phyloP scores from a whole-genome alignment of 2,888 invertebrate species.

The Blastobasis adustella region DNA sequence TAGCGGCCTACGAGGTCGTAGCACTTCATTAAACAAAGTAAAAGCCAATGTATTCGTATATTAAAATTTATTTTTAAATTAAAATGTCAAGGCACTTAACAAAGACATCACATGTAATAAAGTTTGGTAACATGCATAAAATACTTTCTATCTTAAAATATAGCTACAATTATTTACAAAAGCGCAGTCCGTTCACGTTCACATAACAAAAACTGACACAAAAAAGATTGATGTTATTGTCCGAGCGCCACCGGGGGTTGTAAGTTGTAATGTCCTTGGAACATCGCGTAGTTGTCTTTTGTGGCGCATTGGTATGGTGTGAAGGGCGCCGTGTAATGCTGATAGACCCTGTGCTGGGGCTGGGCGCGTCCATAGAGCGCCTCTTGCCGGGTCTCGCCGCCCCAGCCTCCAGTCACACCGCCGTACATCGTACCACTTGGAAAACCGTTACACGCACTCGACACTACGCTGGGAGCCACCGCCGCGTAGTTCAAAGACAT shows the following conservation, averaged over 20 bases:
- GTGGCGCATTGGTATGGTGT: constrained; percentile 61
- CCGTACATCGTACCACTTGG: background rate
- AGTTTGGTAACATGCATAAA: constrained; percentile 43
- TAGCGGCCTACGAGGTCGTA: no score
- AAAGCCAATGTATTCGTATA: background rate
- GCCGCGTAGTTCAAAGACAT: constrained; percentile 48
- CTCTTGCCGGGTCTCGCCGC: constrained; percentile 54
- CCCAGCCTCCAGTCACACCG: constrained; percentile 41
- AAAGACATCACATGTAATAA: constrained; percentile 32
- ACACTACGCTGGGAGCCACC: constrained; percentile 39
- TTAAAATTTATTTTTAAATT: constrained; percentile 2
- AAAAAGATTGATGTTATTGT: constrained; percentile 31
- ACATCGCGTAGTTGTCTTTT: constrained; percentile 64
- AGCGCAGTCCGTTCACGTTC: background rate
- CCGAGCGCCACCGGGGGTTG: constrained; percentile 65
- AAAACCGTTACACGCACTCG: constrained; percentile 25
- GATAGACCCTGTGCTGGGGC: constrained; percentile 49
- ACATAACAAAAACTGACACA: no score
- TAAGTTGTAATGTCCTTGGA: constrained; percentile 67
- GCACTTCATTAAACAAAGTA: background rate
- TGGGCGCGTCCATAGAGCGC: constrained; percentile 42
- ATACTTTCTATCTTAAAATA: background rate
- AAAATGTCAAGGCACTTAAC: constrained; percentile 11
- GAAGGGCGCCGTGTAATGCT: constrained; percentile 52
- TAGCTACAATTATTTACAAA: constrained; percentile 8